Evolutionary conservation across 2,797 vertebrate species (phyloP).

Genomic region (Allobates femoralis): DNA sequence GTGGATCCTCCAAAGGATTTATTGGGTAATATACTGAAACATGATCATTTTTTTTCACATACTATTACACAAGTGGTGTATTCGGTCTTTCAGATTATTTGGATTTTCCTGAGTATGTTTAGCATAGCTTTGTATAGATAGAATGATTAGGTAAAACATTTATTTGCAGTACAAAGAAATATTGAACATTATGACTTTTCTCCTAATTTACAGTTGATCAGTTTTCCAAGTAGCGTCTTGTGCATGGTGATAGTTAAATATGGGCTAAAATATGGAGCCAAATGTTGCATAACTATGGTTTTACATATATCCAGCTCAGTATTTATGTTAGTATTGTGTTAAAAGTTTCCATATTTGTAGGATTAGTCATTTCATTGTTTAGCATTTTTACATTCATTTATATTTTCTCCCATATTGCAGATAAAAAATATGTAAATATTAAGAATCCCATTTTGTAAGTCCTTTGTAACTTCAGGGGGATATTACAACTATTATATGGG

Average conservation of each 20-base stretch:
- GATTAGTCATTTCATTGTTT: not conserved
- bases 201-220: constrained; percentile 11
- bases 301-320: not conserved
- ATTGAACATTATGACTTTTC: constrained; percentile 14
- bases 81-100: not conserved
- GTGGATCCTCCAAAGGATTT: constrained; percentile 21
- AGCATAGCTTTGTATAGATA: constrained; percentile 29
- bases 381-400: not conserved
- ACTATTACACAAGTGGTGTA: not conserved
- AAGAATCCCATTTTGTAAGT: not conserved
- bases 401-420: not conserved
- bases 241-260: not conserved
- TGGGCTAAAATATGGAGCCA: not conserved
- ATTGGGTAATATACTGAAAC: constrained; percentile 25
- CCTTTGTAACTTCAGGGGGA: no score
- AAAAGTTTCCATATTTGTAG: not conserved
- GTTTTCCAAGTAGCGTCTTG: not conserved
- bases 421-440: not conserved
- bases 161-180: not conserved
- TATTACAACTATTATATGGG: no score
- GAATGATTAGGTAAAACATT: not conserved
- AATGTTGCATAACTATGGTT: not conserved
- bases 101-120: not conserved
- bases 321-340: not conserved
- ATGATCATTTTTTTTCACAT: not conserved